phyloP scores from a whole-genome alignment of 2,113 vertebrate genomes.

The Tragelaphus strepsiceros region DNA sequence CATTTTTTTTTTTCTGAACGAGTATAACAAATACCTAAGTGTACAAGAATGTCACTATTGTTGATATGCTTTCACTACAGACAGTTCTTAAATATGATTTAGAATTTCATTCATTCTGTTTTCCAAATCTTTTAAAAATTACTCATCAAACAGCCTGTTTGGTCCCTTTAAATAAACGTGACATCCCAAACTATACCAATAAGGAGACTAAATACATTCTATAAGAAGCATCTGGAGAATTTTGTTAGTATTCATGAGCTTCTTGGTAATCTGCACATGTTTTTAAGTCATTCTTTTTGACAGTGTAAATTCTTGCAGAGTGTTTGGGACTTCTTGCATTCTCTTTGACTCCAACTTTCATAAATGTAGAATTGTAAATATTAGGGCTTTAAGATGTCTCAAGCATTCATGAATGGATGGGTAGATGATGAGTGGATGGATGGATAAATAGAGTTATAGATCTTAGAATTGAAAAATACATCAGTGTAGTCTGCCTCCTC shows the following conservation, averaged over 20 bases:
- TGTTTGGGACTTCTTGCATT: neutral
- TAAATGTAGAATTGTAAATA: neutral
- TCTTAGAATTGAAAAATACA: neutral
- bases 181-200: neutral
- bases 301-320: neutral
- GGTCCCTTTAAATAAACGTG: neutral
- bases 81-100: neutral
- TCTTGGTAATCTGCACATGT: neutral
- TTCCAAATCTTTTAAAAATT: neutral
- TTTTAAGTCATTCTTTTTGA: neutral
- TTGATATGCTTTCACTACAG: neutral
- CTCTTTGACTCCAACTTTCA: neutral
- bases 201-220: neutral
- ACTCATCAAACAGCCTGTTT: neutral
- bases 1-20: neutral
- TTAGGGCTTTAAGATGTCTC: neutral
- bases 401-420: neutral
- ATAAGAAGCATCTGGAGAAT: neutral
- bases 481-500: neutral
- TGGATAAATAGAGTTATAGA: neutral
- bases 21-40: neutral
- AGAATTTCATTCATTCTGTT: neutral
- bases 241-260: neutral
- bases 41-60: neutral
- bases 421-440: neutral